Conservation (phyloP, 2,888 invertebrate species). For the Dasysyrphus tricinctus region DNA sequence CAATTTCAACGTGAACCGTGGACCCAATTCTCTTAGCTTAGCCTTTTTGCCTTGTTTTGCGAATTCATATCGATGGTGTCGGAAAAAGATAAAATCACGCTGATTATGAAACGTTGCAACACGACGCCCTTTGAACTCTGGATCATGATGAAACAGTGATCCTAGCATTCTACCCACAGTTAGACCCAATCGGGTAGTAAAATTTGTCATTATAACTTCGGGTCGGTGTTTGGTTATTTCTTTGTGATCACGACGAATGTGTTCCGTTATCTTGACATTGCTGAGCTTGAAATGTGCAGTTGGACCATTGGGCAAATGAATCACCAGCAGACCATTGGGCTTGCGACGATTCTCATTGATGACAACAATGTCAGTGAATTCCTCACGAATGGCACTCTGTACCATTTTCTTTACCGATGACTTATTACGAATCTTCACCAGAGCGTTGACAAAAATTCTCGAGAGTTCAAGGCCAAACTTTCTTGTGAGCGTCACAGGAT, state of each 20-base stretch:
- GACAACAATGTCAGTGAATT: constrained; percentile 94
- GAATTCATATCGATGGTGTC: constrained; percentile 98
- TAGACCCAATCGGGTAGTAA: constrained; percentile 96
- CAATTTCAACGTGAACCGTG: constrained; percentile 96
- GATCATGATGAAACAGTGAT: constrained; percentile 97
- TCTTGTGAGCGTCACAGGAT: constrained; percentile 94
- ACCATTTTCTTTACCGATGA: constrained; percentile 97
- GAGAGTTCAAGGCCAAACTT: constrained; percentile 96
- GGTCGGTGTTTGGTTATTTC: constrained; percentile 95
- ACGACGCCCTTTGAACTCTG: constrained; percentile 96
- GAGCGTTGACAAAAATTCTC: constrained; percentile 96
- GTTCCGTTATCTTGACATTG: constrained; percentile 95
- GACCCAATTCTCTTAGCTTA: constrained; percentile 96
- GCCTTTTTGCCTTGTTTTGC: constrained; percentile 90
- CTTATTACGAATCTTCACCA: constrained; percentile 93
- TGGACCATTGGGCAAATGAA: constrained; percentile 98
- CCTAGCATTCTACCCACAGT: constrained; percentile 96
- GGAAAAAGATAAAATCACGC: constrained; percentile 98
- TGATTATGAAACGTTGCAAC: constrained; percentile 99
- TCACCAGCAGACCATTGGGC: constrained; percentile 95
- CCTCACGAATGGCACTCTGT: constrained; percentile 90
- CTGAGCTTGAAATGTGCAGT: constrained; percentile 98
- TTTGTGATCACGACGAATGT: constrained; percentile 90
- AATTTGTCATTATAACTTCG: constrained; percentile 98
- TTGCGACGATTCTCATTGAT: constrained; percentile 96